Percentiles rank a stretch among this genome's conserved stretches.
Evolutionary conservation across 2,888 invertebrate species (phyloP).

Genomic region (Aricia artaxerxes): DNA sequence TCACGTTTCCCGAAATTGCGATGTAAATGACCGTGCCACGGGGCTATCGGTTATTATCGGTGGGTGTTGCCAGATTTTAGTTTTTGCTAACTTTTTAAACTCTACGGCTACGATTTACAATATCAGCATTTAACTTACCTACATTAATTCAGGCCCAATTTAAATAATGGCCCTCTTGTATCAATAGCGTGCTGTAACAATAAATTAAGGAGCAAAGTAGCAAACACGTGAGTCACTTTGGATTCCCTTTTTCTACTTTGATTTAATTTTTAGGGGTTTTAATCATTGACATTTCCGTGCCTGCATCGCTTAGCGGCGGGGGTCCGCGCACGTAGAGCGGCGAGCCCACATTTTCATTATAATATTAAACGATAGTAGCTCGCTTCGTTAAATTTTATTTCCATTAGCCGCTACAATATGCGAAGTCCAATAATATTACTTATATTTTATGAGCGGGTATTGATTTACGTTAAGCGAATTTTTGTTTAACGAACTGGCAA

Average conservation of each 20-base stretch:
- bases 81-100: slow-evolving; percentile 8
- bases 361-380: slow-evolving; percentile 48
- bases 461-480: slow-evolving; percentile 45
- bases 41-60: slow-evolving; percentile 35
- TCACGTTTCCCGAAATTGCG: slow-evolving; percentile 36
- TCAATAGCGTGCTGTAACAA: neutral
- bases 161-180: neutral
- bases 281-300: slow-evolving; percentile 67
- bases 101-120: neutral
- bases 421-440: slow-evolving; percentile 45
- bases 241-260: slow-evolving; percentile 39
- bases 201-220: neutral
- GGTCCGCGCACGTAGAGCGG: slow-evolving; percentile 50
- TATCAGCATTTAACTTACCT: neutral
- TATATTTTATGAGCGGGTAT: slow-evolving; percentile 46
- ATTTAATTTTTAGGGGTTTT: slow-evolving; percentile 52
- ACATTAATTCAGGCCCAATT: no score
- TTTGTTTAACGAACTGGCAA: slow-evolving; percentile 45
- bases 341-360: slow-evolving; percentile 46
- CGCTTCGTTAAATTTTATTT: slow-evolving; percentile 49
- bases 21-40: slow-evolving; percentile 38
- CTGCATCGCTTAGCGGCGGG: slow-evolving; percentile 52
- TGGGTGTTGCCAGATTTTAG: slow-evolving; percentile 28
- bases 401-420: slow-evolving; percentile 48
- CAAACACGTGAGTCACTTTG: slow-evolving; percentile 37